Conservation (phyloP, 2,797 vertebrate genomes). For the Anguilla marmorata region DNA sequence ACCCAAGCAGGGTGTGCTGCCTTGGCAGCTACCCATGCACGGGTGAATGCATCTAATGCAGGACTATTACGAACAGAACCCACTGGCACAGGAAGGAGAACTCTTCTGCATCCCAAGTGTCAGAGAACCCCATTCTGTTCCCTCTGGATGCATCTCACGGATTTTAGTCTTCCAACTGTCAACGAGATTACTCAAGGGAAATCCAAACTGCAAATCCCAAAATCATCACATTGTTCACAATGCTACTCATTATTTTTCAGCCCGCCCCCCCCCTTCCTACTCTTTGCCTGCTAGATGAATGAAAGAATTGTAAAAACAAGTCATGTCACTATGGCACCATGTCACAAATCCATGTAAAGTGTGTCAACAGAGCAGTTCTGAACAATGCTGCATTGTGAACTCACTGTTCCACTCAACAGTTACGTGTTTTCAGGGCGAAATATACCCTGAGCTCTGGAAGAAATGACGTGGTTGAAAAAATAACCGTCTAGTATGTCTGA, state of each 20-base stretch:
- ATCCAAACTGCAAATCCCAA: neutral
- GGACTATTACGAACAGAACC: slow-evolving; percentile 53
- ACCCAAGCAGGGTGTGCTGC: slow-evolving; percentile 44
- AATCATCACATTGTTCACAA: neutral
- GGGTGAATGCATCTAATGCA: slow-evolving; percentile 45
- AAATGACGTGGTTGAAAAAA: slow-evolving; percentile 15
- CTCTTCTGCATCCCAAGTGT: slow-evolving; percentile 51
- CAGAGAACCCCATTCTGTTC: slow-evolving; percentile 50
- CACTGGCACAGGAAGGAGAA: slow-evolving; percentile 34
- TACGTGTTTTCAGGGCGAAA: neutral
- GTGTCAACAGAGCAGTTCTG: neutral
- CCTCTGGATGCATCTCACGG: slow-evolving; percentile 54
- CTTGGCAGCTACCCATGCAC: slow-evolving; percentile 67
- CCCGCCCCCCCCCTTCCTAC: neutral
- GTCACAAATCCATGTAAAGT: neutral
- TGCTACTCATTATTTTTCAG: neutral
- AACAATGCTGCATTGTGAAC: neutral
- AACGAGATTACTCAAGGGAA: neutral
- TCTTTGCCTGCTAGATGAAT: neutral
- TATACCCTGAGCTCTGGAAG: neutral
- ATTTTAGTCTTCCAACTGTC: slow-evolving; percentile 22
- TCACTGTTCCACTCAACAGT: neutral
- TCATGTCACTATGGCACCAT: neutral
- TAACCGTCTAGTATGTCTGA: slow-evolving; percentile 9
- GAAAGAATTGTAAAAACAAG: neutral